Percentiles rank a stretch among this genome's conserved stretches.
Evolutionary conservation across 2,113 vertebrate species (phyloP).

Genomic region (Labeo catla): DNA sequence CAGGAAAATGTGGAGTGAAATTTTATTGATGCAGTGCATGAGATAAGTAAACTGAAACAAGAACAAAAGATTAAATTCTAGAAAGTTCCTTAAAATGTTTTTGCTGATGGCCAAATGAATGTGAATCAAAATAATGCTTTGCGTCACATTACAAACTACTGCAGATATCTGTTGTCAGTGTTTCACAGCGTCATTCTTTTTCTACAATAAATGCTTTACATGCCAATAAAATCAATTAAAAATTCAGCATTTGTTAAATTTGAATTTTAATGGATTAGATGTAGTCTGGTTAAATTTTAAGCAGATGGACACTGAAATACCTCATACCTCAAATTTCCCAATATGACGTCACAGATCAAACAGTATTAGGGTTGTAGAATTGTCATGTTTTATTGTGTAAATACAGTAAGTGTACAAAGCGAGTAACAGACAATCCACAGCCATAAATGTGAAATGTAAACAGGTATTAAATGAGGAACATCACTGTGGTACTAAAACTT

Average conservation of each 20-base stretch:
- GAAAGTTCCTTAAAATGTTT: background rate
- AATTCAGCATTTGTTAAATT: background rate
- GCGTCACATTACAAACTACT: background rate
- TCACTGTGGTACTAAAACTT: conserved; percentile 75
- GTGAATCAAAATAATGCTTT: background rate
- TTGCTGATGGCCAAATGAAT: background rate
- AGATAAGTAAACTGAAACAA: background rate
- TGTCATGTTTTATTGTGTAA: conserved; percentile 70
- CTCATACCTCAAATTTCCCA: background rate
- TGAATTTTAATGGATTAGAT: background rate
- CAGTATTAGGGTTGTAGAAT: conserved; percentile 50
- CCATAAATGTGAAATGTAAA: conserved; percentile 61
- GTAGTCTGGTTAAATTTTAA: too few relatives aligned
- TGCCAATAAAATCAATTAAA: background rate
- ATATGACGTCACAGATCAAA: background rate
- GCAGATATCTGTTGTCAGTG: background rate
- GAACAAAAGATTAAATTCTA: background rate
- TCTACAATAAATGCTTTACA: background rate
- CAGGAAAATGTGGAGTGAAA: background rate
- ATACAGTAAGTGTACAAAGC: conserved; percentile 55
- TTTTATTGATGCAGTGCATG: background rate
- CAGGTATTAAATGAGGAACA: conserved; percentile 72
- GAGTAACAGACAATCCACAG: conserved; percentile 73
- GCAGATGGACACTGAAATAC: background rate
- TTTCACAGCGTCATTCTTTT: background rate